Conservation (phyloP, 2,113 vertebrate genomes). For the Pandion haliaetus region DNA sequence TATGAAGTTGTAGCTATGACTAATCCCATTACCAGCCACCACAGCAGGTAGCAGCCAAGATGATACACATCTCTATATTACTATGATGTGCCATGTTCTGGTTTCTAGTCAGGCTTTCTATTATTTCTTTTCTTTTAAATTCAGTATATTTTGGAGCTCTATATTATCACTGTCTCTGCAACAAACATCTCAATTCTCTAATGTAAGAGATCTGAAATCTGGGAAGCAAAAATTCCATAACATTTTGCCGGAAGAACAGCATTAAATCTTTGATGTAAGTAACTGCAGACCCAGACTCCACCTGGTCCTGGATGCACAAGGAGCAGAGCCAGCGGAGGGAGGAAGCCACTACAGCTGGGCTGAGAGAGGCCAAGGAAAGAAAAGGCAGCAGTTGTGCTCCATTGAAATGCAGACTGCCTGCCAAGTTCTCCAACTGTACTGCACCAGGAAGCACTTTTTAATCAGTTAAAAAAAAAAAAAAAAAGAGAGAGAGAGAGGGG, state of each 20-base stretch:
- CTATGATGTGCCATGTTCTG: not conserved
- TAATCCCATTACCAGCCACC: not conserved
- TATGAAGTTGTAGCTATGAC: not conserved
- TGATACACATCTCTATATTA: not conserved
- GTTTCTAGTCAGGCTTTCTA: not conserved
- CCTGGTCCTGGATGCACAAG: not conserved
- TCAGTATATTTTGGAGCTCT: not conserved
- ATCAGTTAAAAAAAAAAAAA: not conserved
- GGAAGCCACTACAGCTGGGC: conserved; percentile 56
- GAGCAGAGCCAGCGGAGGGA: conserved; percentile 15
- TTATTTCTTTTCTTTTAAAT: not conserved
- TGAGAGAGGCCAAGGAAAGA: conserved; percentile 17
- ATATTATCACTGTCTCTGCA: not conserved
- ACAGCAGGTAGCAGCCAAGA: not conserved
- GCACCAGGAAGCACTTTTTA: conserved; percentile 21
- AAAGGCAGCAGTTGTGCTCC: conserved; percentile 43
- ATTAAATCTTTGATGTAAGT: not conserved
- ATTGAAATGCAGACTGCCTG: conserved; percentile 24
- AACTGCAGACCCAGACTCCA: not conserved
- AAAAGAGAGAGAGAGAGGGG: too few species aligned
- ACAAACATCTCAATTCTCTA: not conserved
- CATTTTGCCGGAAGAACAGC: not conserved
- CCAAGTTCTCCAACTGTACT: conserved; percentile 27
- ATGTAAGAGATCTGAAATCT: not conserved
- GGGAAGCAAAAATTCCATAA: not conserved